Conservation (phyloP, 2,113 vertebrate species). For the Bubo bubo region DNA sequence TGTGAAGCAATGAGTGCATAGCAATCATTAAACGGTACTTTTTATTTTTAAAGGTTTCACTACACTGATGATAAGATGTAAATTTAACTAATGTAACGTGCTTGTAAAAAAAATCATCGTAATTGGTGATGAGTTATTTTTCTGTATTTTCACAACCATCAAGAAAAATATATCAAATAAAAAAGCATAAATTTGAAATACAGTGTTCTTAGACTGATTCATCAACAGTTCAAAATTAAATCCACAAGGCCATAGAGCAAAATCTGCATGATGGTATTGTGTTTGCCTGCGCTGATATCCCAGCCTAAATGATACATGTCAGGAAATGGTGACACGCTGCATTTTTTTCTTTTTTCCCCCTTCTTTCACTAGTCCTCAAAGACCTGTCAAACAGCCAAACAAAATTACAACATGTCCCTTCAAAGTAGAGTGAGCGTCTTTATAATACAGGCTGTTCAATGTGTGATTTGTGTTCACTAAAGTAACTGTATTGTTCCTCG, state of each 20-base stretch:
- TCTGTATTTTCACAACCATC: not conserved
- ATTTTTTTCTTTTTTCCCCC: not conserved
- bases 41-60: not conserved
- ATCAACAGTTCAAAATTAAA: not conserved
- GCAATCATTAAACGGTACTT: not conserved
- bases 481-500: not conserved
- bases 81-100: not conserved
- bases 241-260: not conserved
- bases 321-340: not conserved
- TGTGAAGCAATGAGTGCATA: constrained; percentile 31
- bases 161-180: not conserved
- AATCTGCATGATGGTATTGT: not conserved
- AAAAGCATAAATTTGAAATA: not conserved
- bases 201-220: not conserved
- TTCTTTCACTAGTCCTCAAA: not conserved
- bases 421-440: not conserved
- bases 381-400: not conserved
- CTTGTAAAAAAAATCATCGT: not conserved
- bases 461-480: not conserved
- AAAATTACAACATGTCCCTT: not conserved
- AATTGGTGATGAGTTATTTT: not conserved
- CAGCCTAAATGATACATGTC: not conserved
- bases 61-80: not conserved
- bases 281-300: not conserved
- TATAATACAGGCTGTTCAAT: not conserved